phyloP scores from a whole-genome alignment of 2,797 vertebrate genomes.

The Poecilia wingei region DNA sequence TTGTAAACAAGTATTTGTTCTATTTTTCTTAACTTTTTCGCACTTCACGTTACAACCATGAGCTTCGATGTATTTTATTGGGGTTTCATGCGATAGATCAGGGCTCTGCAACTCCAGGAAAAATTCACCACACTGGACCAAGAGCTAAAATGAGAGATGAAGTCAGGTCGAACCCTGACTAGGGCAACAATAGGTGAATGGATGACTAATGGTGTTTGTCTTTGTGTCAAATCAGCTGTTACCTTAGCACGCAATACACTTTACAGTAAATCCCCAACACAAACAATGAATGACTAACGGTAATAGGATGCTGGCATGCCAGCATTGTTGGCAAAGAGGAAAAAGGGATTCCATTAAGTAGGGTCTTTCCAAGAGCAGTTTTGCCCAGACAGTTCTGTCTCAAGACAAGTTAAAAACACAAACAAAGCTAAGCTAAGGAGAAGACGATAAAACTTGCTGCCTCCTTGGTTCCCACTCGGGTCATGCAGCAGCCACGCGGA shows the following conservation, averaged over 20 bases:
- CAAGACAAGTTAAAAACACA: conserved; percentile 46
- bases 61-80: not conserved
- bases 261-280: conserved; percentile 33
- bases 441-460: conserved; percentile 44
- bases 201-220: conserved; percentile 10
- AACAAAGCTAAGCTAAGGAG: conserved; percentile 21
- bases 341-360: conserved; percentile 37
- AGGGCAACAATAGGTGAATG: conserved; percentile 21
- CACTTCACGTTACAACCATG: not conserved
- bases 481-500: conserved; percentile 70
- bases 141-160: conserved; percentile 12
- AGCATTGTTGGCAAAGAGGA: conserved; percentile 33
- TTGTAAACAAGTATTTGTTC: not conserved
- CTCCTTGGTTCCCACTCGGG: conserved; percentile 68
- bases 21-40: not conserved
- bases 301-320: conserved; percentile 37
- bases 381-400: conserved; percentile 47
- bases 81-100: not conserved
- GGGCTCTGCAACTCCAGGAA: not conserved
- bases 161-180: conserved; percentile 10
- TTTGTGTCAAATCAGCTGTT: conserved; percentile 25
- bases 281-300: conserved; percentile 32
- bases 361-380: conserved; percentile 37
- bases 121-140: conserved; percentile 3
- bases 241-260: conserved; percentile 25